Evolutionary conservation across 2,797 vertebrate genomes (phyloP).

Genomic region (Yasuhikotakia modesta): DNA sequence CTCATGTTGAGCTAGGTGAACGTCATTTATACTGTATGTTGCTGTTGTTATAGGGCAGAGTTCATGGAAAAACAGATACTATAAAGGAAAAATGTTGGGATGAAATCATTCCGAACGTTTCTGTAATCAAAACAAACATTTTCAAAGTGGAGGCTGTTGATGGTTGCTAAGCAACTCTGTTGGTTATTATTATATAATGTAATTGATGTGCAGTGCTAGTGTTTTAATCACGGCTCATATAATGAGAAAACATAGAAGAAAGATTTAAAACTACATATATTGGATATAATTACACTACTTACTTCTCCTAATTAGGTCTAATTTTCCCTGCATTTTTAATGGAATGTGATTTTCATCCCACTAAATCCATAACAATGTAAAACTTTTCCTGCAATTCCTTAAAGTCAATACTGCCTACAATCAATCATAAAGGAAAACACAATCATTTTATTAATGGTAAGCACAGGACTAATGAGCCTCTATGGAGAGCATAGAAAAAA

Average conservation of each 20-base stretch:
- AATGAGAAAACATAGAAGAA: neutral
- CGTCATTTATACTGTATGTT: conserved; percentile 9
- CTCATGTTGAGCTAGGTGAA: conserved; percentile 24
- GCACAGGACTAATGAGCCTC: conserved; percentile 3
- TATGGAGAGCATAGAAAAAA: conserved; percentile 10
- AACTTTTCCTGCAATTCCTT: neutral
- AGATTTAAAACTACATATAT: too few species aligned
- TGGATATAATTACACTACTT: neutral
- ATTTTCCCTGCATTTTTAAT: neutral
- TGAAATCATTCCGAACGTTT: neutral
- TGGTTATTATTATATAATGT: neutral
- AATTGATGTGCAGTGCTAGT: neutral
- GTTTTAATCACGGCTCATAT: neutral
- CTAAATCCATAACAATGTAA: neutral
- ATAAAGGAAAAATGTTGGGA: neutral
- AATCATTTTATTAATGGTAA: conserved; percentile 7
- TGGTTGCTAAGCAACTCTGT: too few species aligned
- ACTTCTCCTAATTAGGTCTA: neutral
- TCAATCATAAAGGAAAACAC: neutral
- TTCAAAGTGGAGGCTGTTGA: too few species aligned
- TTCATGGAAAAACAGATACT: neutral
- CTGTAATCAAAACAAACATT: too few species aligned
- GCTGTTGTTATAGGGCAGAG: conserved; percentile 8
- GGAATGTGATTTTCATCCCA: neutral
- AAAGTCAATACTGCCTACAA: neutral